A percentile compares a stretch with the other conserved stretches of the same genome.
Evolutionary conservation across 2,113 vertebrate genomes (phyloP).

Genomic region (Eudyptes chrysolophus): DNA sequence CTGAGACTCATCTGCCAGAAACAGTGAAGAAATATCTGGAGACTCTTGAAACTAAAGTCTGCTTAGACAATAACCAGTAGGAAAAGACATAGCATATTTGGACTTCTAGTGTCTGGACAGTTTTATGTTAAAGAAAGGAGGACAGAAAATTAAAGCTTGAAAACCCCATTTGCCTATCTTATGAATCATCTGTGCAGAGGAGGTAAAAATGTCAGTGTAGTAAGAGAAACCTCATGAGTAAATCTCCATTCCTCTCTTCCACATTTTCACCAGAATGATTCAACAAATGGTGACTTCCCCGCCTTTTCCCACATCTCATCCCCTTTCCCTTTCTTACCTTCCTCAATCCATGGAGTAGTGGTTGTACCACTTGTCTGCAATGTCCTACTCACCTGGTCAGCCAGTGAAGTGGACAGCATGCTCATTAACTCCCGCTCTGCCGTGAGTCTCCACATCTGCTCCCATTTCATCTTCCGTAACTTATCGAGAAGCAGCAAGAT

Average conservation of each 20-base stretch:
- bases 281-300: not conserved
- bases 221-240: not conserved
- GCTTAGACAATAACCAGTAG: slow-evolving; percentile 18
- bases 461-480: slow-evolving; percentile 95
- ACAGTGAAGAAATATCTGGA: not conserved
- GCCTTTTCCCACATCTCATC: not conserved
- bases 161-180: not conserved
- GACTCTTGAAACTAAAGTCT: not conserved
- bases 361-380: not conserved
- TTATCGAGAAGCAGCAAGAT: slow-evolving; percentile 94
- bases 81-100: slow-evolving; percentile 14
- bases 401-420: slow-evolving; percentile 96
- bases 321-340: not conserved
- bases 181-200: not conserved
- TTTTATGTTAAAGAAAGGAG: not conserved
- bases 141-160: not conserved
- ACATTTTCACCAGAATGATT: not conserved
- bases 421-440: slow-evolving; percentile 97
- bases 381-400: slow-evolving; percentile 87
- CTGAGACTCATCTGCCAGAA: slow-evolving; percentile 2
- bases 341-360: not conserved
- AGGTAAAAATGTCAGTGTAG: not conserved
- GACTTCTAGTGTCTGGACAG: not conserved
- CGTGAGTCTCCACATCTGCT: slow-evolving; percentile 98
- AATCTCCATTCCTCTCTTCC: not conserved